These are phyloP conservation scores for Xylota segnis DNA, from an alignment of 2,888 invertebrate genomes.

Conservation along the genomic window DNA sequence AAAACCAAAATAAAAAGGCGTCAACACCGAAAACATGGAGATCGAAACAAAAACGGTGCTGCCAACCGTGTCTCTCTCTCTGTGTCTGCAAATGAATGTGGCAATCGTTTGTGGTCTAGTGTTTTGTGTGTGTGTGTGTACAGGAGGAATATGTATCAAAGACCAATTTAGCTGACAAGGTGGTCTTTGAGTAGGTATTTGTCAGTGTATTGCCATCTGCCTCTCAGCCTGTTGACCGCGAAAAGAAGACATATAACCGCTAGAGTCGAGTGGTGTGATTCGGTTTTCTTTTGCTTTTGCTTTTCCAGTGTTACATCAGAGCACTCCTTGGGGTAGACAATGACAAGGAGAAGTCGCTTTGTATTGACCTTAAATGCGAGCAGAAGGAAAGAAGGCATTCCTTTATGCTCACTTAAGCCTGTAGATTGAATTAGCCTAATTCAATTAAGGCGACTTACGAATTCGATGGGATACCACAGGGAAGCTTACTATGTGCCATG, in stretches of 20 bases:
- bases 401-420: constrained; percentile 11
- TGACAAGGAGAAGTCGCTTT: constrained; percentile 1
- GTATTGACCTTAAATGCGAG: constrained; percentile 1
- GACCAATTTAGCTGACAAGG: constrained; percentile 34
- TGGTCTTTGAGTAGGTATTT: constrained; percentile 19
- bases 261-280: constrained; percentile 45
- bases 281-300: background rate
- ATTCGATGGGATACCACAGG: constrained; percentile 7
- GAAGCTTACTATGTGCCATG: background rate
- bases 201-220: constrained; percentile 17
- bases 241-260: constrained; percentile 47
- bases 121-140: background rate
- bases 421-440: constrained; percentile 46
- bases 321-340: constrained; percentile 13
- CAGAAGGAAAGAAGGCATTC: background rate
- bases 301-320: constrained; percentile 14
- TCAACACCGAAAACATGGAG: background rate
- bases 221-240: constrained; percentile 23
- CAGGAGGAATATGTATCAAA: constrained; percentile 19
- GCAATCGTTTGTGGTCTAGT: constrained; percentile 13
- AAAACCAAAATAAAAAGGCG: constrained; percentile 16
- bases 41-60: constrained; percentile 2
- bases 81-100: background rate
- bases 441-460: constrained; percentile 14
- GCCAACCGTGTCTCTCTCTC: background rate